Conservation (phyloP, 2,888 invertebrate species). For the Lepidocyrtoides sp. region DNA sequence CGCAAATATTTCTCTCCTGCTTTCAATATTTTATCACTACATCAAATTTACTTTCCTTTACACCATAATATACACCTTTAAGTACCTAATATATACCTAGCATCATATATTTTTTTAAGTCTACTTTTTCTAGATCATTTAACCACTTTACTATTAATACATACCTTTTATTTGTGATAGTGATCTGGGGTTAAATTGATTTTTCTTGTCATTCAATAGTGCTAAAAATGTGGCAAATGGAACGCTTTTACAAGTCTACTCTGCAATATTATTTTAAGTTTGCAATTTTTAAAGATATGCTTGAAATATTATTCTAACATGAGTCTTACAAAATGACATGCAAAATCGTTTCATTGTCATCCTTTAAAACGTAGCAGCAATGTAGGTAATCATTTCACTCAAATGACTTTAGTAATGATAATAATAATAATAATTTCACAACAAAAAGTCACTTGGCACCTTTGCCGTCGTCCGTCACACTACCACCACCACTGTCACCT, state of each 20-base stretch:
- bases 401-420: not conserved
- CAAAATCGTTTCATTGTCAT: conserved; percentile 9
- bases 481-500: conserved; percentile 49
- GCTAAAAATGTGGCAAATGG: not conserved
- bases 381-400: conserved; percentile 33
- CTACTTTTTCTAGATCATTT: not conserved
- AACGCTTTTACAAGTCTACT: not conserved
- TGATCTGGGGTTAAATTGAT: not conserved
- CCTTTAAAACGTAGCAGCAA: conserved; percentile 27
- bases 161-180: conserved; percentile 14
- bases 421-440: conserved; percentile 38
- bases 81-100: not conserved
- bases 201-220: conserved; percentile 12
- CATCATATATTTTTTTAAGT: not conserved
- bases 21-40: not conserved
- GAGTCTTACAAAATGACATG: not conserved
- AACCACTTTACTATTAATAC: conserved; percentile 17
- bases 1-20: conserved; percentile 38
- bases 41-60: not conserved
- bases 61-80: conserved; percentile 4
- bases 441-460: conserved; percentile 56
- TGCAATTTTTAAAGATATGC: not conserved
- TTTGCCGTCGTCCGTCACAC: conserved; percentile 48
- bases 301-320: not conserved
- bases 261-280: not conserved